Percentiles rank a stretch among this genome's conserved stretches.
Conservation (phyloP, 2,888 invertebrate species). For the Pyrochroa serraticornis region DNA sequence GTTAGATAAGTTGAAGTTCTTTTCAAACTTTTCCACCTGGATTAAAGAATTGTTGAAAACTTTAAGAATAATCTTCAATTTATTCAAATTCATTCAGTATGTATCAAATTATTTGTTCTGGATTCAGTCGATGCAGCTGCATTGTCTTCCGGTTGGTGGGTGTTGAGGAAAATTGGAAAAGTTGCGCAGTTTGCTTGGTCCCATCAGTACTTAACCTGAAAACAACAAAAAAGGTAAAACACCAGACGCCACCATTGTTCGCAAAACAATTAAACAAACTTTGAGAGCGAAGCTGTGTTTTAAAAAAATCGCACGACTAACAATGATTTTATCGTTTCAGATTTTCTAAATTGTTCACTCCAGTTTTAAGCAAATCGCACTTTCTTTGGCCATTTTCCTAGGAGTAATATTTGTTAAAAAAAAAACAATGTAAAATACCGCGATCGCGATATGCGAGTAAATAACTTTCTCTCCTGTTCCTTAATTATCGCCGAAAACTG, state of each 20-base stretch:
- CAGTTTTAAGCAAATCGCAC: constrained; percentile 8
- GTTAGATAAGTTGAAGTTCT: too few relatives aligned
- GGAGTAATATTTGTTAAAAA: not conserved
- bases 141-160: not conserved
- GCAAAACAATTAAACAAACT: constrained; percentile 33
- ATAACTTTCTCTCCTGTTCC: constrained; percentile 15
- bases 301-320: constrained; percentile 30
- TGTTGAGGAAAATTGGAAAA: not conserved
- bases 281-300: constrained; percentile 35
- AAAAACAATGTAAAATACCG: not conserved
- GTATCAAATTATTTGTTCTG: too few relatives aligned
- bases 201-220: constrained; percentile 19
- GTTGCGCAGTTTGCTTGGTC: not conserved
- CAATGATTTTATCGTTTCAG: constrained; percentile 22
- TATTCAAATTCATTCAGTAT: too few relatives aligned
- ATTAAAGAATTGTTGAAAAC: too few relatives aligned
- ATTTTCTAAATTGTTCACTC: constrained; percentile 26
- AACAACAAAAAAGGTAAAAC: constrained; percentile 15
- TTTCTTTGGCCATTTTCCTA: constrained; percentile 3
- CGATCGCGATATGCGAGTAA: not conserved
- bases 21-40: too few relatives aligned
- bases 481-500: constrained; percentile 10
- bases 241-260: constrained; percentile 25
- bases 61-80: too few relatives aligned
- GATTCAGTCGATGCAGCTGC: not conserved